phyloP scores from a whole-genome alignment of 2,113 vertebrate species.

The Nothocercus nigrocapillus region DNA sequence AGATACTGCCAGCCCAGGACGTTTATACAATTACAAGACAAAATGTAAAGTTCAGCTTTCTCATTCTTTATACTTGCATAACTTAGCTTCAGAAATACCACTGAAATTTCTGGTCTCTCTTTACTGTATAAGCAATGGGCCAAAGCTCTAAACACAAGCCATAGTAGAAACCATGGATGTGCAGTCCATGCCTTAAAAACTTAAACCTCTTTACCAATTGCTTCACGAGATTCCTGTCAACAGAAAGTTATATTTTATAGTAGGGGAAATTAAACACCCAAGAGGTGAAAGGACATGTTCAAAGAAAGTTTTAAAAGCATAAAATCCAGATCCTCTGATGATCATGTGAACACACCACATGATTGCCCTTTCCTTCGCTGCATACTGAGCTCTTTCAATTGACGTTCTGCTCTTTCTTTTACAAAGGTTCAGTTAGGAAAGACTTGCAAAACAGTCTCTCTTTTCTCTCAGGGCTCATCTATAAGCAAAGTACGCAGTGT shows the following conservation, averaged over 20 bases:
- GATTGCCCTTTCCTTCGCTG: not conserved
- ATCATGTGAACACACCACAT: conserved; percentile 13
- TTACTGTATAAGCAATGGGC: not conserved
- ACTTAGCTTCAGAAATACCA: not conserved
- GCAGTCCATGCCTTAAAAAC: not conserved
- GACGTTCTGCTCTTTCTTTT: not conserved
- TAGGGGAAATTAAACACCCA: conserved; percentile 30
- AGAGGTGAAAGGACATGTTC: conserved; percentile 17
- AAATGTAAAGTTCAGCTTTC: not conserved
- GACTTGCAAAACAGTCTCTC: not conserved
- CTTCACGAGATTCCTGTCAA: conserved; percentile 20
- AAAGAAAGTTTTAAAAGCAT: conserved; percentile 6
- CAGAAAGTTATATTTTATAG: not conserved
- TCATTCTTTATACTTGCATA: not conserved
- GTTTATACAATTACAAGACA: not conserved
- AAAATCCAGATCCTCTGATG: conserved; percentile 31
- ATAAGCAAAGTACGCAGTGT: not conserved
- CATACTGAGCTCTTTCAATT: conserved; percentile 14
- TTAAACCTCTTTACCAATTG: conserved; percentile 41
- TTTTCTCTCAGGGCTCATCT: not conserved
- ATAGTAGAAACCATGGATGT: not conserved
- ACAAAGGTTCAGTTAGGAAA: not conserved
- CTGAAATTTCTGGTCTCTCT: not conserved
- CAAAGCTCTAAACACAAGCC: not conserved
- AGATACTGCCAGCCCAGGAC: not conserved